Conservation (phyloP, 2,113 vertebrate species). For the Acanthisitta chloris region DNA sequence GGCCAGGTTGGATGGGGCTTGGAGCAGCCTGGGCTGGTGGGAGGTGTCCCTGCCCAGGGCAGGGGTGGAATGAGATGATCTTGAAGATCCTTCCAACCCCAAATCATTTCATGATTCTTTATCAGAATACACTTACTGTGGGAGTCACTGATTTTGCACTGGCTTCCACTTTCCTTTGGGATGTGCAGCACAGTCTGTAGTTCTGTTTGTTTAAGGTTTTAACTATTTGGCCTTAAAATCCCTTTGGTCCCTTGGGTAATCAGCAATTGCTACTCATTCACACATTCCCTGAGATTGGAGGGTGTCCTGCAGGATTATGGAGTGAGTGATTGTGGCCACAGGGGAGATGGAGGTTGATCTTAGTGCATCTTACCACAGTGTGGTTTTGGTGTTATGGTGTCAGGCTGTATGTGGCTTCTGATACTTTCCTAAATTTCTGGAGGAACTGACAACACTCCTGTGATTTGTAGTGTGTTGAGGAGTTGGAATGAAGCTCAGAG, state of each 20-base stretch:
- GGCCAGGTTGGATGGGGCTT: rapidly evolving
- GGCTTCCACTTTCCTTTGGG: background rate
- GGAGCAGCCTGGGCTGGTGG: rapidly evolving
- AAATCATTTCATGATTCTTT: background rate
- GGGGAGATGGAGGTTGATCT: background rate
- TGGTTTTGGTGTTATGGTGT: background rate
- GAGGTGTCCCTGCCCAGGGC: rapidly evolving
- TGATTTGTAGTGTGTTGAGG: too few relatives aligned
- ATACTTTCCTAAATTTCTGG: background rate
- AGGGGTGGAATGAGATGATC: rapidly evolving
- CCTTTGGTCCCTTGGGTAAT: background rate
- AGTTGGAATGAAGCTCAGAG: too few relatives aligned
- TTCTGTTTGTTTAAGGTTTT: background rate
- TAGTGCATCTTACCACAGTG: background rate
- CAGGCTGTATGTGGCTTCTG: background rate
- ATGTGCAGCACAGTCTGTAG: rapidly evolving
- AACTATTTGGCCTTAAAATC: background rate
- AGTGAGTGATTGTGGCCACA: background rate
- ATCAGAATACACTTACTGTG: background rate
- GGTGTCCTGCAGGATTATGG: background rate
- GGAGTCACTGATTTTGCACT: rapidly evolving
- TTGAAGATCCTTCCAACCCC: background rate
- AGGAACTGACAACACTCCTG: background rate
- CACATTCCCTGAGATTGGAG: rapidly evolving
- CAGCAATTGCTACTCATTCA: background rate